Percentiles rank a stretch among this genome's conserved stretches.
phyloP scores from a whole-genome alignment of 2,888 invertebrate genomes.

The Cataglyphis albicans region DNA sequence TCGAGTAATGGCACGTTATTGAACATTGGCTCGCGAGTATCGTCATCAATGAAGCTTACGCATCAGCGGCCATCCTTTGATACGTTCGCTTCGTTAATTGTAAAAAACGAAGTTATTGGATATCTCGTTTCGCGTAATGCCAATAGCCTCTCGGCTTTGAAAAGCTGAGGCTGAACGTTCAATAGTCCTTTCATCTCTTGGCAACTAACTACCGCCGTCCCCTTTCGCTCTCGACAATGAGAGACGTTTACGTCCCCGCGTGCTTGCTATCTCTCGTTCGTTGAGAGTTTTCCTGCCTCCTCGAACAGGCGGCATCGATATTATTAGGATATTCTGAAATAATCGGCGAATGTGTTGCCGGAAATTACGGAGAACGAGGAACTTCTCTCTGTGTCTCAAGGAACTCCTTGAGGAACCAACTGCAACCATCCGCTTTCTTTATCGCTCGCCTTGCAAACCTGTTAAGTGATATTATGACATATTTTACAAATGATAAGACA shows the following conservation, averaged over 20 bases:
- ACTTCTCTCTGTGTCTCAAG: not conserved
- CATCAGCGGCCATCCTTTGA: conserved; percentile 52
- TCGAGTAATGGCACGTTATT: conserved; percentile 50
- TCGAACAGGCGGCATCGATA: not conserved
- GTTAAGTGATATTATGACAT: conserved; percentile 10
- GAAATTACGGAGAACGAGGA: not conserved
- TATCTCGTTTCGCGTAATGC: conserved; percentile 60
- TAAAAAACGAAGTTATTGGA: conserved; percentile 59
- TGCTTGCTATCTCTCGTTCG: conserved; percentile 18
- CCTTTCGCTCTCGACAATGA: conserved; percentile 39
- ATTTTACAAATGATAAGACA: conserved; percentile 30
- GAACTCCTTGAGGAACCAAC: not conserved
- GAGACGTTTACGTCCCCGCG: conserved; percentile 12
- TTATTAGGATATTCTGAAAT: conserved; percentile 40
- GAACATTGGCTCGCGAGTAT: conserved; percentile 46
- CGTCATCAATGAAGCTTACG: conserved; percentile 52
- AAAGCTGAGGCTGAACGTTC: conserved; percentile 50
- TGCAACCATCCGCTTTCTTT: not conserved
- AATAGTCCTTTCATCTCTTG: conserved; percentile 55
- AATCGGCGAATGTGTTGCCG: conserved; percentile 12
- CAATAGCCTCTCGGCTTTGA: conserved; percentile 55
- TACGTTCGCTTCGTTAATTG: conserved; percentile 55
- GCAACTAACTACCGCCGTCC: conserved; percentile 33
- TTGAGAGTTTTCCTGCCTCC: conserved; percentile 24
- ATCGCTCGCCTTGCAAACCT: conserved; percentile 1